phyloP scores from a whole-genome alignment of 2,888 invertebrate species.

The Acanthococcus lagerstroemiae region DNA sequence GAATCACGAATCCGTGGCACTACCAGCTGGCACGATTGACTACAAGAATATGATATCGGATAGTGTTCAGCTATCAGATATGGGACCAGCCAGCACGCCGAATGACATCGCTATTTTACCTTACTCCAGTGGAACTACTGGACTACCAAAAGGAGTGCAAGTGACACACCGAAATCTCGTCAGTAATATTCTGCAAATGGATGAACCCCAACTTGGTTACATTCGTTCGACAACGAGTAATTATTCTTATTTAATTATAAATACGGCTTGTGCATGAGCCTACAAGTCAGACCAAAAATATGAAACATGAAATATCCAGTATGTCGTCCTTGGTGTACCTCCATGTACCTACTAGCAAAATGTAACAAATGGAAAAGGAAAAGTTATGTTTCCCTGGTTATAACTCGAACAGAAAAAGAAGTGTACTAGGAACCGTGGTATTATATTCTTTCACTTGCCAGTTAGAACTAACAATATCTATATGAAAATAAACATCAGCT shows the following conservation, averaged over 20 bases:
- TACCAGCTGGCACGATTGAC: conserved; percentile 9
- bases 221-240: not conserved
- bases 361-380: too few species aligned
- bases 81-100: conserved; percentile 43
- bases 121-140: conserved; percentile 61
- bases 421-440: too few species aligned
- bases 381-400: too few species aligned
- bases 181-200: not conserved
- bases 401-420: too few species aligned
- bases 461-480: too few species aligned
- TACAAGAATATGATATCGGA: conserved; percentile 43
- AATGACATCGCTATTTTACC: conserved; percentile 60
- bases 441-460: too few species aligned
- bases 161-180: not conserved
- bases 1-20: not conserved
- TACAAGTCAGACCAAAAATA: not conserved
- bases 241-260: not conserved
- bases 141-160: not conserved
- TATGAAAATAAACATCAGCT: too few species aligned
- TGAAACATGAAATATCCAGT: too few species aligned
- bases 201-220: not conserved
- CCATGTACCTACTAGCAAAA: too few species aligned
- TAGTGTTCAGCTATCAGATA: conserved; percentile 46
- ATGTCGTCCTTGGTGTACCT: too few species aligned
- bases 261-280: too few species aligned